These are phyloP conservation scores for Brachystomella parvula DNA, from an alignment of 1,140 invertebrate genomes.

Conservation along the genomic window DNA sequence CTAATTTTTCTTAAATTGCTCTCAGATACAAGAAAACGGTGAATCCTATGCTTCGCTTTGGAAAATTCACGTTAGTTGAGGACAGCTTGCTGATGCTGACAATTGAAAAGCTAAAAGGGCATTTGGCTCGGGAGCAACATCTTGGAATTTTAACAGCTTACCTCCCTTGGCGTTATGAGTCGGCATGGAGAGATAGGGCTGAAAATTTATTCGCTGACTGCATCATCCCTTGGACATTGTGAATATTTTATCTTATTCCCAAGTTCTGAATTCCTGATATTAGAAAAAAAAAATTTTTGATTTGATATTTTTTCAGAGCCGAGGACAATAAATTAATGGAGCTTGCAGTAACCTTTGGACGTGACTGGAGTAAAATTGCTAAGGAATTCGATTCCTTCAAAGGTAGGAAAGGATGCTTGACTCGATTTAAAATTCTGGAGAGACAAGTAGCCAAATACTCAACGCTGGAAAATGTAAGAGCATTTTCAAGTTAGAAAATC, in stretches of 20 bases:
- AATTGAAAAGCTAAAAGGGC: slow-evolving; percentile 32
- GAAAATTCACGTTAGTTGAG: slow-evolving; percentile 32
- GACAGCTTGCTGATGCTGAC: slow-evolving; percentile 31
- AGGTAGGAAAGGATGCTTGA: slow-evolving; percentile 36
- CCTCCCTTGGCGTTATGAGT: slow-evolving; percentile 37
- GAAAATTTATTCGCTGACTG: slow-evolving; percentile 33
- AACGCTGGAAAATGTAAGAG: slow-evolving; percentile 10
- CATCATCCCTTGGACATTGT: slow-evolving; percentile 38
- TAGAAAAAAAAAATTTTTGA: not conserved
- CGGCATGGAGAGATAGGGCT: slow-evolving; percentile 36
- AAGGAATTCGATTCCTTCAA: slow-evolving; percentile 35
- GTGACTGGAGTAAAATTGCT: slow-evolving; percentile 33
- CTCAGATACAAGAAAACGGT: slow-evolving; percentile 3
- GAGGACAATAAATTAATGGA: slow-evolving; percentile 31
- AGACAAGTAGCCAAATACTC: slow-evolving; percentile 2
- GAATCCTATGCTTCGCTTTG: slow-evolving; percentile 16
- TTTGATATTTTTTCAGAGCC: slow-evolving; percentile 20
- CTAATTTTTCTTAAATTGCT: not conserved
- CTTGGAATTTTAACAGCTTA: slow-evolving; percentile 33
- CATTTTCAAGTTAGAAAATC: not conserved
- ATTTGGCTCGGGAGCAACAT: slow-evolving; percentile 26
- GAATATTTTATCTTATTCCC: slow-evolving; percentile 4
- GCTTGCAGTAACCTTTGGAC: slow-evolving; percentile 16
- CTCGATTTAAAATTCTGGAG: slow-evolving; percentile 33
- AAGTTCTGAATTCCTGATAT: not conserved